A percentile compares a stretch with the other conserved stretches of the same genome.
Evolutionary conservation across 2,113 vertebrate species (phyloP).

Genomic region (Charadrius vociferus): DNA sequence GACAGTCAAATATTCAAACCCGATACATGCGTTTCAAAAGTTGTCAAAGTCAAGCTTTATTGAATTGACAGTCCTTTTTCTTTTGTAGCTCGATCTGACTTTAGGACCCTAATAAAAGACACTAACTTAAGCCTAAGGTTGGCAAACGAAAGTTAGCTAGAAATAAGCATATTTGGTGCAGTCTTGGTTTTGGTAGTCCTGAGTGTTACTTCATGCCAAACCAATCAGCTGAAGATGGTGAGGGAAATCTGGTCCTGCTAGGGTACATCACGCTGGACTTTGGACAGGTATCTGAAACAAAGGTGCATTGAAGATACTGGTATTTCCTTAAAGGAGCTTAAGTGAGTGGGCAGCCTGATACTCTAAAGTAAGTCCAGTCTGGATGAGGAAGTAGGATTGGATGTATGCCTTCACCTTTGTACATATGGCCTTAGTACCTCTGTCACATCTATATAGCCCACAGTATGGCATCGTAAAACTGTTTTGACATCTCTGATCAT

Average conservation of each 20-base stretch:
- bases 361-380: not conserved
- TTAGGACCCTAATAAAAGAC: not conserved
- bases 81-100: not conserved
- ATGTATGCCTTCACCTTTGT: not conserved
- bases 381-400: not conserved
- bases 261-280: fast-evolving
- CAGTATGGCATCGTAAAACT: not conserved
- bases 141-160: not conserved
- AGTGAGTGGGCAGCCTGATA: not conserved
- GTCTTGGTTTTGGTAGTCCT: not conserved
- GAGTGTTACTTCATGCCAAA: not conserved
- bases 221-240: not conserved
- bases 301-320: not conserved
- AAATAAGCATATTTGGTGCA: not conserved
- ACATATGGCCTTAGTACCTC: not conserved
- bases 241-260: not conserved
- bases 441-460: not conserved
- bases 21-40: not conserved
- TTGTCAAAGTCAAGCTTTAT: not conserved
- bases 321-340: not conserved
- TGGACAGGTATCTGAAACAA: not conserved
- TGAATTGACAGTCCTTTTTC: not conserved
- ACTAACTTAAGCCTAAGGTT: not conserved
- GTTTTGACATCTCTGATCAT: not conserved
- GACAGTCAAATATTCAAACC: not conserved